A percentile compares a stretch with the other conserved stretches of the same genome.
Evolutionary conservation across 1,140 invertebrate species (phyloP).

Genomic region (Pogonognathellus flavescens): DNA sequence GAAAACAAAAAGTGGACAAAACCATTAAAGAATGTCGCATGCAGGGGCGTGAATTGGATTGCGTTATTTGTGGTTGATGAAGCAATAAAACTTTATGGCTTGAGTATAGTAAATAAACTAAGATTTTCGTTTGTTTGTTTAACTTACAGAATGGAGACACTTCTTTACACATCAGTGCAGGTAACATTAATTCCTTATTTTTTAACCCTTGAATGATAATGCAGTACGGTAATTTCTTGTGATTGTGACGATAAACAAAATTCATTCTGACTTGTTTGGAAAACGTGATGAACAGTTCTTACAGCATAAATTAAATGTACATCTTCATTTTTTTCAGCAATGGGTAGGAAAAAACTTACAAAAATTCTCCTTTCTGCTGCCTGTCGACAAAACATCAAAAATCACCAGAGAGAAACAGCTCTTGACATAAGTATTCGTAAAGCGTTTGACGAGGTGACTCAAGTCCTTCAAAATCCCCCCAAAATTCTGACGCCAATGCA

Average conservation of each 20-base stretch:
- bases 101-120: conserved; percentile 37
- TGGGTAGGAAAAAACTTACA: conserved; percentile 92
- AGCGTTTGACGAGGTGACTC: conserved; percentile 84
- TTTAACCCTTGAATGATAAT: neutral
- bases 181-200: neutral
- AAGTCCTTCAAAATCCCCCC: conserved; percentile 79
- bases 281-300: too few relatives aligned
- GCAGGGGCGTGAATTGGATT: neutral
- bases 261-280: too few relatives aligned
- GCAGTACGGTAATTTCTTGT: too few relatives aligned
- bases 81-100: conserved; percentile 20
- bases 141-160: conserved; percentile 89
- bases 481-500: conserved; percentile 69
- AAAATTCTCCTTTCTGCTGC: conserved; percentile 89
- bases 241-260: too few relatives aligned
- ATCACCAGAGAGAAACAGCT: conserved; percentile 90
- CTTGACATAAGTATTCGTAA: conserved; percentile 91
- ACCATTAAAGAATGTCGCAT: conserved; percentile 37
- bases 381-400: conserved; percentile 82
- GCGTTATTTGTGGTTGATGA: conserved; percentile 22
- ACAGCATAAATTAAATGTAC: too few relatives aligned
- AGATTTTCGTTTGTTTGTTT: conserved; percentile 56
- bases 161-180: conserved; percentile 82
- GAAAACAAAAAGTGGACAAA: conserved; percentile 5
- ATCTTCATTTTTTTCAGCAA: conserved; percentile 76